phyloP scores from a whole-genome alignment of 2,113 vertebrate species.

The Pyrgilauda ruficollis region DNA sequence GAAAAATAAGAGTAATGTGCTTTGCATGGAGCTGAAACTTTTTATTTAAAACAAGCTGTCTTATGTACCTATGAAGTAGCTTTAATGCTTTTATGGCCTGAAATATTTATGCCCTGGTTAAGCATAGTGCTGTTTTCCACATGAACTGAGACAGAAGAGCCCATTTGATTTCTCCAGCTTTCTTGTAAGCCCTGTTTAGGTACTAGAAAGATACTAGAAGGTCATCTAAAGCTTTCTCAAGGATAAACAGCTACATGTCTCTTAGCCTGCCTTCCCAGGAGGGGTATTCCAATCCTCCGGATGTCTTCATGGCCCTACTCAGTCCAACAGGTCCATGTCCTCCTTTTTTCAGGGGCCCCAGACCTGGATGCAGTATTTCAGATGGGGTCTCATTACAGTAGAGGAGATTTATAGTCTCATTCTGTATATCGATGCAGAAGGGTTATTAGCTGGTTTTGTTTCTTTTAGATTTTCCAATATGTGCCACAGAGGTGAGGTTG shows the following conservation, averaged over 20 bases:
- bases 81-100: background rate
- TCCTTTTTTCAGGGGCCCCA: background rate
- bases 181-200: background rate
- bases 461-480: background rate
- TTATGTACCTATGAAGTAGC: background rate
- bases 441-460: background rate
- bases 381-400: background rate
- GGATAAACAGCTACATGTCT: background rate
- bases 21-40: background rate
- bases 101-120: background rate
- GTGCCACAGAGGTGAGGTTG: background rate
- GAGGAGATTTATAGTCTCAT: background rate
- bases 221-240: background rate
- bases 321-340: background rate
- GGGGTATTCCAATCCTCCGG: background rate
- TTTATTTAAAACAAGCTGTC: background rate
- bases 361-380: background rate
- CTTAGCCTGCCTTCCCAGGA: background rate
- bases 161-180: background rate
- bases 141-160: background rate
- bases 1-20: background rate
- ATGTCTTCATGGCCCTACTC: accelerated
- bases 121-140: background rate
- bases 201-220: background rate
- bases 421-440: background rate